Evolutionary conservation across 2,888 invertebrate genomes (phyloP), one percentile per base, ranked within the genome.

Genomic region (Zeuzera pyrina): DNA sequence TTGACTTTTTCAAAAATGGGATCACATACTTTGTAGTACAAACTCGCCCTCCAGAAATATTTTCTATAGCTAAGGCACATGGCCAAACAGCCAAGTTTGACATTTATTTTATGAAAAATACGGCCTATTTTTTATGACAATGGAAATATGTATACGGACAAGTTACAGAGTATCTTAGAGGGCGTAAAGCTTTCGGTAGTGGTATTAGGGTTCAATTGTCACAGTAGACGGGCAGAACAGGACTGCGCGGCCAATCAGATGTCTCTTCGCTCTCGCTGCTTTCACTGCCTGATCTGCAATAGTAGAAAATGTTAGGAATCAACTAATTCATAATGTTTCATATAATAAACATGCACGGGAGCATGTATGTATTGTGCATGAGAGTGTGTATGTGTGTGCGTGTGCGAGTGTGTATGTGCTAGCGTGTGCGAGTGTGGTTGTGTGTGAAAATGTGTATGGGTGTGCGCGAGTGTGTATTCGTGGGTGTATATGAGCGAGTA

Each of bases 171-270:
- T 19, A 11, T n/a, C 1, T 7, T 15, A 3, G 15, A 5, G 8
- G 19, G 13, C 3, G 24, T 22, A 14, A 25, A 16, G 24, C 1
- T 14, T 14, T 15, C 8, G 24, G 10, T 10, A 14, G 24, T 29
- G 16, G 3, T 15, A 13, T 13, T 19, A 14, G 10, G 12, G 32
- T 19, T 12, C 58, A 78, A 52, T 78, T 71, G 52, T 71, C 68
- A 57, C 78, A 83, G 59, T 78, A 79, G 7, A 88, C 86, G 27
- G 88, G 88, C 47, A 88, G 74, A 11, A 88, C 84, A 35, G 87
- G 86, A 56, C 87, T 88, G 43, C 87, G 84, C 36, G 88, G 88
- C 88, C 88, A 88, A 56, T 88, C 88, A 30, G 85, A 85, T 11
- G 77, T 83, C 39, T 85, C 84, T 42, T 83, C 84, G 58, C 84